Evolutionary conservation across 2,888 invertebrate species (phyloP), one percentile per base, ranked within the genome.

Genomic region (Epirrhoe tristata): DNA sequence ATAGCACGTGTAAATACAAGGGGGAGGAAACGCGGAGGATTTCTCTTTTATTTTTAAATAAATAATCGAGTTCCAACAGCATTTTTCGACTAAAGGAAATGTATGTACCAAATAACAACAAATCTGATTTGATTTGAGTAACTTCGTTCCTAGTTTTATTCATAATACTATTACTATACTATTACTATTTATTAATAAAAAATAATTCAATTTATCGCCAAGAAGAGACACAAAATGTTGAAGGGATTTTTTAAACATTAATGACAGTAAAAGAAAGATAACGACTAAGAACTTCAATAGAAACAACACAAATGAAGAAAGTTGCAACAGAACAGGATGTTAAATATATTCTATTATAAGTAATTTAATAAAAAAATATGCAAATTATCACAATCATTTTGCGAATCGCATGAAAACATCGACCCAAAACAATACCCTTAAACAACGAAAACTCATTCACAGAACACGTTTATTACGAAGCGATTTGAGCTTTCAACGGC

Each of bases 1-100:
- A 89, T 82, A 88, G 86, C 90, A 91, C 90, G 87, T 92, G 92
- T 92, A 90, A 89, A 91, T 85, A 90, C 87, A 84, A 82, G 84
- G 90, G 90, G 87, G 86, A 59, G 80, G 81, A 83, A 85, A 79
- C 73, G 75, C 71, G 74, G 72, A 67, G 74, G 63, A 73, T 68
- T 71, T 58, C 64, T 56, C n/a, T 69, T 54, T 66, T 56, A 73
- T 67, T 66, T 65, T 62, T 53, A 50, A 68, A 70, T 67, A 69
- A 69, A 69, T 56, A 69, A 55, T 56, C 31, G 32, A 53, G 54
- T 32, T n/a, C 43, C 12, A 10, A 6, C n/a, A 31, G 36, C 31
- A 52, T 34, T 46, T 32, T 51, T 34, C 14, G 1, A 8, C 12
- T 39, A n/a, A 17, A 0, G n/a, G 4, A n/a, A 12, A 10, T 39